Conservation (phyloP, 37 sponge, comb jelly and placozoan genomes). For the Spongilla lacustris region DNA sequence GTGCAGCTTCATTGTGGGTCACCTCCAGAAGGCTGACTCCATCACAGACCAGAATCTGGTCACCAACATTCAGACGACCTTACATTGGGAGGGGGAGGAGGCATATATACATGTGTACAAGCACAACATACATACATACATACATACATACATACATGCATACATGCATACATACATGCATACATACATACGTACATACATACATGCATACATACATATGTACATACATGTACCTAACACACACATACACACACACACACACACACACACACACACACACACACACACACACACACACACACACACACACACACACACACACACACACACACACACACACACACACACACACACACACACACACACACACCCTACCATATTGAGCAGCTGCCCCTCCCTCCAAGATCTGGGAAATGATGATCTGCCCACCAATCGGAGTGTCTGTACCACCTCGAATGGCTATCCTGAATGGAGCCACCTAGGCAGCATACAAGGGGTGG, state of each 20-base stretch:
- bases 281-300: too few species aligned
- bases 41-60: constrained; percentile 86
- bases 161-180: neutral
- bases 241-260: too few species aligned
- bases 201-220: too few species aligned
- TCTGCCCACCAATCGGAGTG: constrained; percentile 64
- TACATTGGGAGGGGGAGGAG: neutral
- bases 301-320: too few species aligned
- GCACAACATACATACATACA: neutral
- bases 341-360: neutral
- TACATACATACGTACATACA: too few species aligned
- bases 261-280: too few species aligned
- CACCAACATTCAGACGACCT: constrained; percentile 81
- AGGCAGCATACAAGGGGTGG: too few species aligned
- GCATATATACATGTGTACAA: neutral
- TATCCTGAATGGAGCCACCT: constrained; percentile 70
- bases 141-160: neutral
- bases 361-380: constrained; percentile 45
- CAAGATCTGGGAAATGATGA: constrained; percentile 76
- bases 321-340: neutral
- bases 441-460: constrained; percentile 84
- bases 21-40: constrained; percentile 78
- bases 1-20: constrained; percentile 79
- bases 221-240: too few species aligned
- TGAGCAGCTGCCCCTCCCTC: constrained; percentile 85